Evolutionary conservation across 2,797 vertebrate species (phyloP).

Genomic region (Scolopax bukidnonensis): DNA sequence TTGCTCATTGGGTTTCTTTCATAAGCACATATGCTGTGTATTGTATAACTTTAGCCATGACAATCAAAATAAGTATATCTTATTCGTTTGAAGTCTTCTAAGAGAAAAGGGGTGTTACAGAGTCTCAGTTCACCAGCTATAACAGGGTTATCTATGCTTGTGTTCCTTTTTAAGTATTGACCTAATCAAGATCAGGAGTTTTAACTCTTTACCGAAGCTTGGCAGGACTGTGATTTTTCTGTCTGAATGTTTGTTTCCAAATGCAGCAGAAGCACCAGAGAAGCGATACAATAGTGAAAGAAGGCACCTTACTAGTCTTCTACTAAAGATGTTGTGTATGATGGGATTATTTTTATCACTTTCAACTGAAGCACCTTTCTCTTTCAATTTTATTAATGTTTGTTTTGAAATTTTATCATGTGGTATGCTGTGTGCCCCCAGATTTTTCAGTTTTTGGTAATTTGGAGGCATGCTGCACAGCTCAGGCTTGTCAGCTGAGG

Average conservation of each 20-base stretch:
- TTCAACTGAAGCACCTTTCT: slow-evolving; percentile 13
- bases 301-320: slow-evolving; percentile 29
- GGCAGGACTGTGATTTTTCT: neutral
- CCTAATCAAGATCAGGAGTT: neutral
- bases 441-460: neutral
- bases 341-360: neutral
- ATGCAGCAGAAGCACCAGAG: slow-evolving; percentile 1
- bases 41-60: slow-evolving; percentile 42
- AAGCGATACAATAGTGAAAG: neutral
- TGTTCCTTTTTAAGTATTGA: neutral
- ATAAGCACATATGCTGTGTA: neutral
- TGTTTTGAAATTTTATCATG: neutral
- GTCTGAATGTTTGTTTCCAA: slow-evolving; percentile 19
- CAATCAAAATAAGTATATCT: slow-evolving; percentile 53
- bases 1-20: slow-evolving; percentile 15
- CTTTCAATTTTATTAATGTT: neutral
- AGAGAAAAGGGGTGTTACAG: neutral
- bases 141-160: neutral
- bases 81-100: neutral
- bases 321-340: neutral
- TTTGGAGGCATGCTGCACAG: neutral
- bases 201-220: neutral
- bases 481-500: neutral
- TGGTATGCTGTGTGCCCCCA: neutral
- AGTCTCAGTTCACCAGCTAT: neutral